Conservation (phyloP, 23 tunicate species). For the Trididemnum clinides region DNA sequence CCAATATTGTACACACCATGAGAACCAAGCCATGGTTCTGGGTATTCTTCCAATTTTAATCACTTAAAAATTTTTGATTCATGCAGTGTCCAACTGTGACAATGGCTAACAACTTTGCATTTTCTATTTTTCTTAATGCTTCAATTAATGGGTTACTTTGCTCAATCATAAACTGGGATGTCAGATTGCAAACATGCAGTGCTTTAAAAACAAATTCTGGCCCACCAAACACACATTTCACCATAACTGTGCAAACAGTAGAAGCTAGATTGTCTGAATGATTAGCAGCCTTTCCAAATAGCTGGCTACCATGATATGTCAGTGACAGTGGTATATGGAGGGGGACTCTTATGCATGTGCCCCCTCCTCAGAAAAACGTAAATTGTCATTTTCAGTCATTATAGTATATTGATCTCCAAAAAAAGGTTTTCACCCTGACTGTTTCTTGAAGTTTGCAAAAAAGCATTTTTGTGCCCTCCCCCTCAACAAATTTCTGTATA, state of each 20-base stretch:
- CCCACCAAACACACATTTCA: neutral
- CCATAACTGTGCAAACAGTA: neutral
- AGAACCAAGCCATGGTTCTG: neutral
- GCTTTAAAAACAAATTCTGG: neutral
- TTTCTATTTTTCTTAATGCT: neutral
- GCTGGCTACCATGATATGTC: neutral
- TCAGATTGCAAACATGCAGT: neutral
- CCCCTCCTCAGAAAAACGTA: no score
- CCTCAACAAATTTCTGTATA: no score
- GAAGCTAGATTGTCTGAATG: neutral
- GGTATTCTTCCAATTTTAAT: neutral
- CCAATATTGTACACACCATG: neutral
- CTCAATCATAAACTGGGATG: neutral
- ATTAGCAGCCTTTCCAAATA: neutral
- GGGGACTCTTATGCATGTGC: no score
- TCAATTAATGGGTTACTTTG: neutral
- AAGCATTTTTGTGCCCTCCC: no score
- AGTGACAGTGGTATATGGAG: no score
- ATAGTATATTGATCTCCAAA: no score
- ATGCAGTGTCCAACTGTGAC: neutral
- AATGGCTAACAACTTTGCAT: neutral
- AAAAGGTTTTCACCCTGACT: no score
- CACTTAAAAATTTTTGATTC: neutral
- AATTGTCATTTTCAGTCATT: no score
- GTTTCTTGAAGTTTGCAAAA: no score